A percentile compares a stretch with the other conserved stretches of the same genome.
Evolutionary conservation across 2,797 vertebrate genomes (phyloP).

Genomic region (Lagocephalus sceleratus): DNA sequence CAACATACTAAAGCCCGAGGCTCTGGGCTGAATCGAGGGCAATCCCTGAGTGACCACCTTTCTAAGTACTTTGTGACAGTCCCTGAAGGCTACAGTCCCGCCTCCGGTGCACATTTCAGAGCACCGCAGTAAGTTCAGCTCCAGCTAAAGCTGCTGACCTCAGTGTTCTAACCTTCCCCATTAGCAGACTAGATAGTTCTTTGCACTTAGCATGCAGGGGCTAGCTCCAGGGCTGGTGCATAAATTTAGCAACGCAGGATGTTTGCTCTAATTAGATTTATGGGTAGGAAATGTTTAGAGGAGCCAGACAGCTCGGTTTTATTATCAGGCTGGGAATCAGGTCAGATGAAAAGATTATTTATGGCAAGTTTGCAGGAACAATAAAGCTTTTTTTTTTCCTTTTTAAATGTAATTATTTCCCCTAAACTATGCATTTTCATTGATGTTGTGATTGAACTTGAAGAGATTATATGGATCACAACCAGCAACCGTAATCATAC

Average conservation of each 20-base stretch:
- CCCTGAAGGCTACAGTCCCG: conserved; percentile 49
- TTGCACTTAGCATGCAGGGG: conserved; percentile 59
- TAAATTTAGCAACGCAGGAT: conserved; percentile 64
- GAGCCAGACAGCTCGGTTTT: conserved; percentile 56
- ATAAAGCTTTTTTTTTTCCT: no score
- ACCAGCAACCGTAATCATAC: no score
- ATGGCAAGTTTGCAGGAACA: no score
- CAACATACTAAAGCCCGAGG: conserved; percentile 21
- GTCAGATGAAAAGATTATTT: conserved; percentile 52
- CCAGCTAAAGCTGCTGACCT: conserved; percentile 72
- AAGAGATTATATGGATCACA: no score
- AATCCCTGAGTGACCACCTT: conserved; percentile 44
- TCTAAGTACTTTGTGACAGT: conserved; percentile 53
- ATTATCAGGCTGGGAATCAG: conserved; percentile 62
- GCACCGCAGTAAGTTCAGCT: conserved; percentile 44
- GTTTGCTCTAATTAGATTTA: conserved; percentile 72
- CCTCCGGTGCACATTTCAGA: conserved; percentile 48
- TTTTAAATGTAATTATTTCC: no score
- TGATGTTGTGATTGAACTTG: no score
- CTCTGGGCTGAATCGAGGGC: conserved; percentile 35
- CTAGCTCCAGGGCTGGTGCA: conserved; percentile 54
- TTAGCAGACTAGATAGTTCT: conserved; percentile 62
- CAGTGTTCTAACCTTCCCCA: conserved; percentile 65
- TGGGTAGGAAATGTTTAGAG: conserved; percentile 64
- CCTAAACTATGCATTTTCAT: no score